Evolutionary conservation across 1,140 invertebrate species (phyloP), one percentile per base, ranked within the genome.

Genomic region (Mylabris phalerata): DNA sequence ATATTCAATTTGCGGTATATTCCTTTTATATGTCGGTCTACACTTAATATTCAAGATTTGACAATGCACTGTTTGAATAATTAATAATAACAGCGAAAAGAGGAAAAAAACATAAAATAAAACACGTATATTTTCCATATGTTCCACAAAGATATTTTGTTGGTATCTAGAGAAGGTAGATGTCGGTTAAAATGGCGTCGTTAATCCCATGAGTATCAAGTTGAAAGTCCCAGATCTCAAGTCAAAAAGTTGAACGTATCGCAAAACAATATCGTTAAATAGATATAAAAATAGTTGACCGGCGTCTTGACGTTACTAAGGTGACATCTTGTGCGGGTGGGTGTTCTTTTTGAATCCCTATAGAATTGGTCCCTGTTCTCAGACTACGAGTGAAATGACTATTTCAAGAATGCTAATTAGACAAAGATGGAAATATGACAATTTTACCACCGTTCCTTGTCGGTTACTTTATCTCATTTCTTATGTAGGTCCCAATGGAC

Each of bases 371-470:
- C 54, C 59, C 54, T 44, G 46, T 49, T 50, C 55, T 49, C 59
- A 41, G 55, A 59, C 60, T 50, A 32, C 32, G 4, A 41, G 52
- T 57, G 58, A 62, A 67, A 67, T 67, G 65, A 65, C 65, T 65
- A 60, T 60, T 65, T 58, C 60, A 67, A 60, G 66, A 66, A 66
- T 66, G 66, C 66, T 68, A 68, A 68, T 68, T 68, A 68, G 66
- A 68, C 62, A 48, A 59, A 67, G 67, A 68, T 58, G 50, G 65
- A 67, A 67, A 60, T 63, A 66, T 61, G 61, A 64, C 60, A 65
- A 66, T 66, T 64, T 68, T 55, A 54, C 63, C 55, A 57, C 59
- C 57, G 62, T 58, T 59, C 60, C 56, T 61, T 46, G 52, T 60
- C 57, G 56, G 65, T 66, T 66, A 66, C 60, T 66, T 66, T 66